Evolutionary conservation across 1,140 invertebrate genomes (phyloP).

Genomic region (Ostrea edulis): DNA sequence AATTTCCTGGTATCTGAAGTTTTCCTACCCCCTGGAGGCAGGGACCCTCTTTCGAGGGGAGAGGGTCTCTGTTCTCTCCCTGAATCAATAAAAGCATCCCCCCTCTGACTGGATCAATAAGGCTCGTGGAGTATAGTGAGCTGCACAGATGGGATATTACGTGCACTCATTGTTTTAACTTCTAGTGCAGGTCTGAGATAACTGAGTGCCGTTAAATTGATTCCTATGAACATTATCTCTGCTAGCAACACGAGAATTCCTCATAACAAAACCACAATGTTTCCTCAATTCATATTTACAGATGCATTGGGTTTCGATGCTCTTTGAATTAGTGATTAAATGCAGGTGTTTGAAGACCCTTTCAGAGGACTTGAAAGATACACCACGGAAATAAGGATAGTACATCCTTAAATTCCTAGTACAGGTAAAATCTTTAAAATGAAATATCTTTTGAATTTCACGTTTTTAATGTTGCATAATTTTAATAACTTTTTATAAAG

Average conservation of each 20-base stretch:
- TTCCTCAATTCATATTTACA: constrained; percentile 32
- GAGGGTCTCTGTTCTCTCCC: neutral
- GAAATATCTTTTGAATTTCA: too few species aligned
- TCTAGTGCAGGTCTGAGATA: neutral
- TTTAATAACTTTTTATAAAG: too few species aligned
- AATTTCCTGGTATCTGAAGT: too few species aligned
- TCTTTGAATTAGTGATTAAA: neutral
- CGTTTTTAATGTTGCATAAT: too few species aligned
- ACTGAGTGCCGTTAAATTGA: constrained; percentile 23
- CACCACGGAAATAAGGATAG: neutral
- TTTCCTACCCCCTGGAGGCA: neutral
- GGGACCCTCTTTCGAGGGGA: neutral
- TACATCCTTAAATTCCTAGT: too few species aligned
- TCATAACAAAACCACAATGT: constrained; percentile 24
- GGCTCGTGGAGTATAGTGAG: neutral
- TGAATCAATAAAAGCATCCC: neutral
- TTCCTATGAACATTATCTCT: constrained; percentile 37
- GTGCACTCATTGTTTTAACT: constrained; percentile 37
- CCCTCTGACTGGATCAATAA: neutral
- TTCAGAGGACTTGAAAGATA: neutral
- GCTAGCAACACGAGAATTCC: constrained; percentile 35
- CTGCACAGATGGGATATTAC: constrained; percentile 23
- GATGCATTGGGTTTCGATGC: neutral
- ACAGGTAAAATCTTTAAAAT: too few species aligned
- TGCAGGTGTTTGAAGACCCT: neutral